Conservation (phyloP, 2,888 invertebrate species). For the Lepidocyrtoides sp. region DNA sequence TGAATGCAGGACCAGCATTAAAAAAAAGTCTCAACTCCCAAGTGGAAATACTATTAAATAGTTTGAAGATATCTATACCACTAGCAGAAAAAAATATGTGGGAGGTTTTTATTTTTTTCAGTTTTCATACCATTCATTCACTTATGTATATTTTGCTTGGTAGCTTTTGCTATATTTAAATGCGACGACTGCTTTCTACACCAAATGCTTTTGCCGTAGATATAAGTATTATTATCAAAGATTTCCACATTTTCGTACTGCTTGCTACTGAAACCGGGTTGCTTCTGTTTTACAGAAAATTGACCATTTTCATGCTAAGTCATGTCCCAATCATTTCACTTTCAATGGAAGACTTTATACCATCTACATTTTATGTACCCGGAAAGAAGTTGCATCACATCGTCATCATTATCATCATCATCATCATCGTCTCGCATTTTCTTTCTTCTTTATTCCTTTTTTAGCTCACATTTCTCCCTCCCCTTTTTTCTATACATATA, state of each 20-base stretch:
- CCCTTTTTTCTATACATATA: neutral
- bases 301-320: slow-evolving; percentile 76
- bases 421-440: neutral
- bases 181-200: neutral
- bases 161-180: neutral
- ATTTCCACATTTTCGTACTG: too few relatives aligned
- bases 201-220: neutral
- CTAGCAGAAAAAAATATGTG: neutral
- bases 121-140: neutral
- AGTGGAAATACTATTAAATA: too few relatives aligned
- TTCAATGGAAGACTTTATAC: slow-evolving; percentile 36
- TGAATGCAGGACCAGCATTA: neutral
- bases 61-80: neutral
- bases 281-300: slow-evolving; percentile 8
- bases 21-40: neutral
- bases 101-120: neutral
- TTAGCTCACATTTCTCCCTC: neutral
- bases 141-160: neutral
- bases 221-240: too few relatives aligned
- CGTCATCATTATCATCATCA: neutral
- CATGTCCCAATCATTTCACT: slow-evolving; percentile 76
- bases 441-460: neutral
- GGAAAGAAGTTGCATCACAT: slow-evolving; percentile 59
- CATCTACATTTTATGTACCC: slow-evolving; percentile 18
- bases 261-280: neutral